Evolutionary conservation across 1,140 invertebrate genomes (phyloP).

Genomic region (Brachionus rotundiformis): DNA sequence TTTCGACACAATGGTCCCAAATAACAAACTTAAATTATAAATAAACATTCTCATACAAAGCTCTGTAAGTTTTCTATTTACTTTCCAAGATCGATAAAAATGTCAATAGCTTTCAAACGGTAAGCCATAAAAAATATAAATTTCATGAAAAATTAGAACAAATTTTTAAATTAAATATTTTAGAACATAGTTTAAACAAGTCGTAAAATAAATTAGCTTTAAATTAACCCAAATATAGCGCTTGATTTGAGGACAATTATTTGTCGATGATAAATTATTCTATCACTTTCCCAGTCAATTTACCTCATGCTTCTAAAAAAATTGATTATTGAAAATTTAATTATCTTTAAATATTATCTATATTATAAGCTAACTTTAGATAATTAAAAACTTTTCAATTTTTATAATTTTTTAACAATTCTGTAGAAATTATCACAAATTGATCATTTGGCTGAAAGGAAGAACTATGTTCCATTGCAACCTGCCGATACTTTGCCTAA

Average conservation of each 20-base stretch:
- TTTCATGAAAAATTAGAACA: background rate
- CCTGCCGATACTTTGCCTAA: no score
- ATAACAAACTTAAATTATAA: no score
- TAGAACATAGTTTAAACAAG: background rate
- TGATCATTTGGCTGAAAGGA: no score
- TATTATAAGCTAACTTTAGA: no score
- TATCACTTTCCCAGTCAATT: background rate
- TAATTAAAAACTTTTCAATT: no score
- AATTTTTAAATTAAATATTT: conserved; percentile 18
- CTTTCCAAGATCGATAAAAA: conserved; percentile 12
- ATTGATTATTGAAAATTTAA: no score
- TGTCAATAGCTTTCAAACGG: conserved; percentile 23
- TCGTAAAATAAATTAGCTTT: conserved; percentile 27
- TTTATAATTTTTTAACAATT: no score
- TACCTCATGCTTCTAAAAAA: no score
- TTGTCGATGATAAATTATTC: background rate
- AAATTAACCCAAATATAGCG: conserved; percentile 17
- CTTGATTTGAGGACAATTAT: conserved; percentile 16
- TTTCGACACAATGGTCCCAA: background rate
- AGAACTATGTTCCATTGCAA: no score
- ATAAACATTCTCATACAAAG: background rate
- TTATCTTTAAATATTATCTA: no score
- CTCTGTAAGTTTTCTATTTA: background rate
- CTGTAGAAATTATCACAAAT: no score
- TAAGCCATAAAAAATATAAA: conserved; percentile 17